Conservation (phyloP, 2,113 vertebrate species). For the Paramisgurnus dabryanus region DNA sequence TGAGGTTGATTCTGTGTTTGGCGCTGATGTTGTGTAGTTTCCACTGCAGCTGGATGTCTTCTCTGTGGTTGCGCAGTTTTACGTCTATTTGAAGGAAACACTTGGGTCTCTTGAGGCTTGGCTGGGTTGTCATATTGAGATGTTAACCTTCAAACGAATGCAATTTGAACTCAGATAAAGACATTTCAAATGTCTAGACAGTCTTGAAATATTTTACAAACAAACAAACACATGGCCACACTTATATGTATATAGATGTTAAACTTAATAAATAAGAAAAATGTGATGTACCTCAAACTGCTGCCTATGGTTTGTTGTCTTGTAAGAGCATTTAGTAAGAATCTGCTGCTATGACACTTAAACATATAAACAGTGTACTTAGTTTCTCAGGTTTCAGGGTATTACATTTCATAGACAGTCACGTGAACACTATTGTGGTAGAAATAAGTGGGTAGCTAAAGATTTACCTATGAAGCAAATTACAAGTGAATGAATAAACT, state of each 20-base stretch:
- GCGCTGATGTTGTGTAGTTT: constrained; percentile 66
- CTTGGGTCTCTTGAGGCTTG: constrained; percentile 40
- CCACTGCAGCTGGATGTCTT: constrained; percentile 63
- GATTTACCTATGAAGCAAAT: not conserved
- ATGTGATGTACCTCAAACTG: constrained; percentile 6
- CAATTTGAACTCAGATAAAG: not conserved
- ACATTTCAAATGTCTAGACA: not conserved
- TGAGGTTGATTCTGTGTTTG: constrained; percentile 60
- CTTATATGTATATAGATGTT: not conserved
- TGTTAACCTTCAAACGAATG: not conserved
- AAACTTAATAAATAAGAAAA: not conserved
- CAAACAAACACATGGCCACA: not conserved
- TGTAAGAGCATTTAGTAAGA: not conserved
- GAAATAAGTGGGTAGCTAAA: not conserved
- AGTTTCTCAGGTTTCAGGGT: constrained; percentile 21
- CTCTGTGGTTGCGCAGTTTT: constrained; percentile 67
- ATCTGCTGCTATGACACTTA: constrained; percentile 50
- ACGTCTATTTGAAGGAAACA: constrained; percentile 53
- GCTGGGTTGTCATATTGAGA: constrained; percentile 44
- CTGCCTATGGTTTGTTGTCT: constrained; percentile 3
- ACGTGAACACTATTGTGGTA: constrained; percentile 11
- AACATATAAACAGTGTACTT: constrained; percentile 37
- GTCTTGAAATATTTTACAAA: no score
- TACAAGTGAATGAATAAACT: not conserved
- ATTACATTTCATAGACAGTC: not conserved